These are phyloP conservation scores for Avahi laniger DNA, from an alignment of 2,797 vertebrate species.

Conservation along the genomic window DNA sequence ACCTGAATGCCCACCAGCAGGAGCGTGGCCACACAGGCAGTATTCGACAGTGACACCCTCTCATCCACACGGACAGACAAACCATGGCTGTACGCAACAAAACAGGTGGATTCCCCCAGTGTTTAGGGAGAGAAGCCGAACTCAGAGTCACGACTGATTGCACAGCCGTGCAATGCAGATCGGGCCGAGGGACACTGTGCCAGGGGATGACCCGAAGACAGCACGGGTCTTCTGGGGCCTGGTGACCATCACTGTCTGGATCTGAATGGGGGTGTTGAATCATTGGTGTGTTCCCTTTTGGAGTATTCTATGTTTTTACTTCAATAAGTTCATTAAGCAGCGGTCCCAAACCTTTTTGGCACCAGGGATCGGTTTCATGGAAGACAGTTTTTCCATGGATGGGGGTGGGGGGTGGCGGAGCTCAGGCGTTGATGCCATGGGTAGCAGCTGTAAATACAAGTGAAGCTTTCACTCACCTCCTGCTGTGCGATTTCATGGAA, in stretches of 20 bases:
- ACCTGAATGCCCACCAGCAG: too few relatives aligned
- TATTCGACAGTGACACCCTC: fast-evolving
- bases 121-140: too few relatives aligned
- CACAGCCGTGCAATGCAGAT: neutral
- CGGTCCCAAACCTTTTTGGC: too few relatives aligned
- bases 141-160: neutral
- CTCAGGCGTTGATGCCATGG: too few relatives aligned
- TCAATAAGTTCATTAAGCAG: too few relatives aligned
- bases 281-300: neutral
- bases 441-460: too few relatives aligned
- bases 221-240: neutral
- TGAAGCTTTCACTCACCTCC: too few relatives aligned
- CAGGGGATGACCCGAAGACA: neutral
- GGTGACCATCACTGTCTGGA: neutral
- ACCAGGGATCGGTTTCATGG: too few relatives aligned
- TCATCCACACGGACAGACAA: fast-evolving
- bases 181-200: neutral
- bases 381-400: too few relatives aligned
- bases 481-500: too few relatives aligned
- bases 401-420: too few relatives aligned
- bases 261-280: neutral
- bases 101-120: neutral
- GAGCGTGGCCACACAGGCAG: neutral
- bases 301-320: neutral
- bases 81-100: fast-evolving